A percentile compares a stretch with the other conserved stretches of the same genome.
Conservation (phyloP, 2,888 invertebrate species). For the Loripinus fragilis region DNA sequence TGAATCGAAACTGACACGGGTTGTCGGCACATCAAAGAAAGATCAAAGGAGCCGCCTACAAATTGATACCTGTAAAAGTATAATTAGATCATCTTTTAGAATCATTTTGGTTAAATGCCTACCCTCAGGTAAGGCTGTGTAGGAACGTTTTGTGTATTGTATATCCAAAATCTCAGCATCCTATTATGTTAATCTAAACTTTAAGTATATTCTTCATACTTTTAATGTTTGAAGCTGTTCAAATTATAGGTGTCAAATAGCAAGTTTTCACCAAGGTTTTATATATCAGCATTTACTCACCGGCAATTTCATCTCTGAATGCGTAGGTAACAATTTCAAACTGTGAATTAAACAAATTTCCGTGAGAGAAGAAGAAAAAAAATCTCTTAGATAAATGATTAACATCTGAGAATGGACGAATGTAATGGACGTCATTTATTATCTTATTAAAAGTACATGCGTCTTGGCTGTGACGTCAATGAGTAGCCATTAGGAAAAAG, state of each 20-base stretch:
- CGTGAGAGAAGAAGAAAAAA: not conserved
- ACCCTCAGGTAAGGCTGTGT: constrained; percentile 36
- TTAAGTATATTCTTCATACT: constrained; percentile 11
- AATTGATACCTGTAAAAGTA: constrained; percentile 59
- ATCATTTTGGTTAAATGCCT: constrained; percentile 6
- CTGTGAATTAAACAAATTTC: constrained; percentile 8
- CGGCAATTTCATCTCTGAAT: not conserved
- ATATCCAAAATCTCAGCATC: constrained; percentile 39
- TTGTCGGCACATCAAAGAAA: constrained; percentile 59
- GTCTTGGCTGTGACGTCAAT: no score
- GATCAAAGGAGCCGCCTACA: constrained; percentile 60
- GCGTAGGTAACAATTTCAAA: not conserved
- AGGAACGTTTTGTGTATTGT: constrained; percentile 33
- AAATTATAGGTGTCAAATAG: constrained; percentile 4
- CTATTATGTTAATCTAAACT: constrained; percentile 15
- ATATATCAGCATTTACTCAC: constrained; percentile 7
- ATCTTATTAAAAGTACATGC: no score
- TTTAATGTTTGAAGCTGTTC: constrained; percentile 3
- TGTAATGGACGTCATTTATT: no score
- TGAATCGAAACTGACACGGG: constrained; percentile 20
- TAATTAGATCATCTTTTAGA: constrained; percentile 44
- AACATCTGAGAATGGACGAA: no score
- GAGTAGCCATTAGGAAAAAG: no score
- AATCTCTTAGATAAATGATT: no score
- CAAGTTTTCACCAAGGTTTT: constrained; percentile 12